These are phyloP conservation scores for Masticophis lateralis DNA, from an alignment of 2,797 vertebrate genomes.

Conservation along the genomic window DNA sequence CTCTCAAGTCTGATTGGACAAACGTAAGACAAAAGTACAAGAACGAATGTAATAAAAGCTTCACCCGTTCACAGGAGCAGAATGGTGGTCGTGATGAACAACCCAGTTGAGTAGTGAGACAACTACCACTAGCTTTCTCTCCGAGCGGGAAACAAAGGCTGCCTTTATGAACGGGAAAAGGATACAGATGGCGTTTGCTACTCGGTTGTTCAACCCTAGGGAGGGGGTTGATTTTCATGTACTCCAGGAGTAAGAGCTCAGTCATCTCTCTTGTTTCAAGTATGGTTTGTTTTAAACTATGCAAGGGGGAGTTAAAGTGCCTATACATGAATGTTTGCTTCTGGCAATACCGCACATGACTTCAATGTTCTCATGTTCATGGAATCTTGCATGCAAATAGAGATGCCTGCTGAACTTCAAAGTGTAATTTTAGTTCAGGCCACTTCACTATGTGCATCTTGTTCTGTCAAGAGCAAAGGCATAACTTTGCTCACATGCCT, in stretches of 20 bases:
- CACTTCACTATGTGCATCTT: slow-evolving; percentile 47
- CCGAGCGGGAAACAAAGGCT: slow-evolving; percentile 59
- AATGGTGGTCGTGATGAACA: slow-evolving; percentile 25
- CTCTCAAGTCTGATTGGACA: neutral
- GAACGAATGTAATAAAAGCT: neutral
- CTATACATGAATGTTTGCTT: slow-evolving; percentile 46
- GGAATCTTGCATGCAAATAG: slow-evolving; percentile 61
- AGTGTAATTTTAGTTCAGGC: slow-evolving; percentile 56
- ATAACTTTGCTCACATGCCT: slow-evolving; percentile 2
- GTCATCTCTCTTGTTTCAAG: slow-evolving; percentile 45
- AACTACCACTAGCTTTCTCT: slow-evolving; percentile 59
- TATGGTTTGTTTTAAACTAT: slow-evolving; percentile 62
- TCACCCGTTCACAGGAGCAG: neutral
- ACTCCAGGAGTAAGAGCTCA: slow-evolving; percentile 57
- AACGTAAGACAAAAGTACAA: neutral
- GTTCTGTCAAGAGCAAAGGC: neutral
- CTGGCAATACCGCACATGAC: slow-evolving; percentile 55
- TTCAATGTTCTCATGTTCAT: slow-evolving; percentile 58
- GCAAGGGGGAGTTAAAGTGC: slow-evolving; percentile 17
- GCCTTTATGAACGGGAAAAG: slow-evolving; percentile 71
- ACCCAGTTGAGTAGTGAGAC: slow-evolving; percentile 49
- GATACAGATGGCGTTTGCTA: slow-evolving; percentile 71
- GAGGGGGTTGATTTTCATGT: slow-evolving; percentile 53
- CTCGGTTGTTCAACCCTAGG: slow-evolving; percentile 52
- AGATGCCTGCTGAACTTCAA: slow-evolving; percentile 48